phyloP scores from a whole-genome alignment of 53 echinoderm and acorn worm species.

The Apostichopus leukothele region DNA sequence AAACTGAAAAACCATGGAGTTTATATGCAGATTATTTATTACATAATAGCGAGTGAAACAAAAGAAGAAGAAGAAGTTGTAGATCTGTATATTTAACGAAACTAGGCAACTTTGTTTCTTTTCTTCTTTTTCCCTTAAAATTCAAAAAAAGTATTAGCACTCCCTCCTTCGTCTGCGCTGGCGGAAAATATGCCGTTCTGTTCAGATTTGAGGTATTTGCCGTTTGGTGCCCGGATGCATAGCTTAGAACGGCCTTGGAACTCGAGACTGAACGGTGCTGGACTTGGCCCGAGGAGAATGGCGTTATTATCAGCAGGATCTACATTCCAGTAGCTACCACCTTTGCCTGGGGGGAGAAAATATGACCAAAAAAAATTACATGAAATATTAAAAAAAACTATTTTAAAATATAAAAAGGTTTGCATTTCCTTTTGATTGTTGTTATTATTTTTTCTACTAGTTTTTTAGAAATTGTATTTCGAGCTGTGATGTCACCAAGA shows the following conservation, averaged over 20 bases:
- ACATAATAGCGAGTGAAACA: background rate
- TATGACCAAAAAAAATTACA: background rate
- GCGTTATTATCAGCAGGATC: conserved; percentile 49
- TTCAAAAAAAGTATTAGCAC: conserved; percentile 33
- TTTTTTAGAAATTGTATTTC: too few species aligned
- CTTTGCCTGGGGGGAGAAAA: conserved; percentile 17
- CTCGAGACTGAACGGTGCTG: conserved; percentile 65
- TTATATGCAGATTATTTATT: background rate
- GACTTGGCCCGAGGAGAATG: conserved; percentile 43
- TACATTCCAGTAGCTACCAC: conserved; percentile 39
- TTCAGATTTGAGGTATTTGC: conserved; percentile 65
- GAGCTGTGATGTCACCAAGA: too few species aligned
- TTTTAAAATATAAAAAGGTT: too few species aligned
- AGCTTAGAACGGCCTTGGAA: conserved; percentile 59
- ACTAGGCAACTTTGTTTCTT: background rate
- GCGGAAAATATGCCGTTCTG: conserved; percentile 69
- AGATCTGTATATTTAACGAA: background rate
- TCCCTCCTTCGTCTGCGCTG: conserved; percentile 39
- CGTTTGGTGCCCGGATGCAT: conserved; percentile 68
- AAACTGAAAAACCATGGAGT: background rate
- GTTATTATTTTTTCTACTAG: too few species aligned
- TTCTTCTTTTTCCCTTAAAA: background rate
- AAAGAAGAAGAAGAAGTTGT: background rate
- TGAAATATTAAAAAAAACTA: too few species aligned
- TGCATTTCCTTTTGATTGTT: too few species aligned